Percentiles rank a stretch among this genome's conserved stretches.
phyloP scores from a whole-genome alignment of 2,888 invertebrate genomes.

The Aspidapion aeneum region DNA sequence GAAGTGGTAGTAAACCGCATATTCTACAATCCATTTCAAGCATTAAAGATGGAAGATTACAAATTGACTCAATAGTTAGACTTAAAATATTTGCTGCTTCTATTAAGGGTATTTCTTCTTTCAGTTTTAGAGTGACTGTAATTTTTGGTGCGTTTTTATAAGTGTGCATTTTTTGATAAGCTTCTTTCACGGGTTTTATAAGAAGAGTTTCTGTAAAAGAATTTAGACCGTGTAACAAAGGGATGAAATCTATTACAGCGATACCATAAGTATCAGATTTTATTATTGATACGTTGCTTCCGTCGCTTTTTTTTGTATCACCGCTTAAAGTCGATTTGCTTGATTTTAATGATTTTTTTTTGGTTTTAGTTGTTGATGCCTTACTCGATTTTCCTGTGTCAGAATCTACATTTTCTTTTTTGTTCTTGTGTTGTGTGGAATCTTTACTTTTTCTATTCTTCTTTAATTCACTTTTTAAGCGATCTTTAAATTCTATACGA shows the following conservation, averaged over 20 bases:
- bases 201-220: slow-evolving; percentile 30
- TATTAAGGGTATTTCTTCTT: slow-evolving; percentile 23
- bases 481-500: slow-evolving; percentile 3
- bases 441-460: slow-evolving; percentile 9
- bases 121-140: slow-evolving; percentile 31
- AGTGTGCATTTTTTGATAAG: slow-evolving; percentile 33
- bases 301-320: not conserved
- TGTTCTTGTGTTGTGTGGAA: not conserved
- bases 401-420: not conserved
- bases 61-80: slow-evolving; percentile 43
- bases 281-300: not conserved
- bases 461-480: slow-evolving; percentile 1
- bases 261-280: slow-evolving; percentile 29
- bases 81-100: slow-evolving; percentile 33
- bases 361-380: not conserved
- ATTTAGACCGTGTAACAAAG: slow-evolving; percentile 30
- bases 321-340: not conserved
- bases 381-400: not conserved
- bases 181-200: slow-evolving; percentile 31
- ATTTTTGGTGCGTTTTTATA: slow-evolving; percentile 38
- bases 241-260: slow-evolving; percentile 33
- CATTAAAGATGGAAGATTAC: slow-evolving; percentile 38
- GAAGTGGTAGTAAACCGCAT: slow-evolving; percentile 32
- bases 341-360: slow-evolving; percentile 5
- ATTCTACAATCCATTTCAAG: slow-evolving; percentile 38